Percentiles rank a stretch among this genome's conserved stretches.
Conservation (phyloP, 2,888 invertebrate species). For the Drosophila pseudotakahashii region DNA sequence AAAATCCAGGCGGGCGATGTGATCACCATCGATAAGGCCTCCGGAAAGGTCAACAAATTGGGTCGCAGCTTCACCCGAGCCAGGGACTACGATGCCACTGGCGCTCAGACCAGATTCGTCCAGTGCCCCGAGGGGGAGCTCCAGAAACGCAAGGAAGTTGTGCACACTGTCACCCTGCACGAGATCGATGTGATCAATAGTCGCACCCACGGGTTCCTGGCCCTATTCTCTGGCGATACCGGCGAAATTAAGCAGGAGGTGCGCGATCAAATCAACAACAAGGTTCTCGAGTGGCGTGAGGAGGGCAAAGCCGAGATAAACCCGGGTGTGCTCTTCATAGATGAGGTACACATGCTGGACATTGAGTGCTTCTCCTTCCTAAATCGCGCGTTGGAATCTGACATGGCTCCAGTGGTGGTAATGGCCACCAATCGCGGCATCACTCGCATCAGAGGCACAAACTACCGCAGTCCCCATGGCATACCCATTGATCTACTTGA, state of each 20-base stretch:
- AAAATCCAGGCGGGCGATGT: conserved; percentile 98
- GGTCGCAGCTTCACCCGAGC: conserved; percentile 98
- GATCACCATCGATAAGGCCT: conserved; percentile 99
- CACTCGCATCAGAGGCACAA: conserved; percentile 97
- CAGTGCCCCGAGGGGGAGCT: conserved; percentile 99
- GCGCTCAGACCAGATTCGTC: conserved; percentile 94
- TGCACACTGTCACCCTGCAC: conserved; percentile 99
- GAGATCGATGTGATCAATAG: conserved; percentile 99
- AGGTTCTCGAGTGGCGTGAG: conserved; percentile 99
- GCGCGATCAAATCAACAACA: conserved; percentile 98
- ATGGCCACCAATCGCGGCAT: conserved; percentile 99
- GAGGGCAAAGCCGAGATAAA: conserved; percentile 99
- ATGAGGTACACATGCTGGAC: conserved; percentile 99
- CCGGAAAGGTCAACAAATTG: conserved; percentile 95
- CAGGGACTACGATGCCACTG: conserved; percentile 98
- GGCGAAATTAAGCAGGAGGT: conserved; percentile 99
- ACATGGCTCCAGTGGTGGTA: conserved; percentile 98
- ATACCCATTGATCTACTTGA: conserved; percentile 98
- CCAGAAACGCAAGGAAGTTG: conserved; percentile 98
- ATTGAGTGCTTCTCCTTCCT: conserved; percentile 99
- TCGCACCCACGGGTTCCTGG: conserved; percentile 98
- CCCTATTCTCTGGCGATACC: conserved; percentile 99
- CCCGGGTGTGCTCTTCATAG: conserved; percentile 98
- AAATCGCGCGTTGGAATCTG: conserved; percentile 98
- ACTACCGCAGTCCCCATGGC: conserved; percentile 97